phyloP scores from a whole-genome alignment of 1,140 invertebrate genomes.

The Papilio xuthus region DNA sequence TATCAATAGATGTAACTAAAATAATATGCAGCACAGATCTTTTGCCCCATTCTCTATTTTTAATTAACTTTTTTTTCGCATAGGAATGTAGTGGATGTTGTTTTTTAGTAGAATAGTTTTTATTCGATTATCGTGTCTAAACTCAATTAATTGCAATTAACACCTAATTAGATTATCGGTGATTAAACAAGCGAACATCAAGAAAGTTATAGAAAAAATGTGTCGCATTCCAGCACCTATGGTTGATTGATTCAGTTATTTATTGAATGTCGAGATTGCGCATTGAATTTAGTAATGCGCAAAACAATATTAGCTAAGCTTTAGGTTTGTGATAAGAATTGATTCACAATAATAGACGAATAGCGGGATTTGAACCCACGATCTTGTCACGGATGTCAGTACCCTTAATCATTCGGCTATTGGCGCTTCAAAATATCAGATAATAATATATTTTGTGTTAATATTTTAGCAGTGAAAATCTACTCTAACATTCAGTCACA shows the following conservation, averaged over 20 bases:
- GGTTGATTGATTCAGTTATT: not conserved
- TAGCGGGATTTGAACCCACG: too few species aligned
- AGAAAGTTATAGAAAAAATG: not conserved
- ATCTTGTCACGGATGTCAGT: too few species aligned
- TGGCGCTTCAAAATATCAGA: too few species aligned
- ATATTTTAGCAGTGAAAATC: not conserved
- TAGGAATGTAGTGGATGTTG: not conserved
- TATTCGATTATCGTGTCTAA: not conserved
- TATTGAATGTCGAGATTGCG: not conserved
- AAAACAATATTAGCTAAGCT: not conserved
- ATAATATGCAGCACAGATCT: too few species aligned
- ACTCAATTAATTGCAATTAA: slow-evolving; percentile 2
- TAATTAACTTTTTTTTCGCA: not conserved
- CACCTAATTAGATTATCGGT: slow-evolving; percentile 7
- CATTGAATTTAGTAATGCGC: not conserved
- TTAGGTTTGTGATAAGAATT: too few species aligned
- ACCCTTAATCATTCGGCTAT: too few species aligned
- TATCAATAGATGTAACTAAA: not conserved
- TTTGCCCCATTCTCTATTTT: not conserved
- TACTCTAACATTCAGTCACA: not conserved
- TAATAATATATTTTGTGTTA: too few species aligned
- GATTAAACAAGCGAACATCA: not conserved
- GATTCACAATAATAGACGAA: too few species aligned
- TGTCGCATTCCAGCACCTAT: not conserved
- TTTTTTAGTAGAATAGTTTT: not conserved